Base-by-base conservation (phyloP, 2,113 vertebrate genomes). In the Onychostruthus taczanowskii region DNA sequence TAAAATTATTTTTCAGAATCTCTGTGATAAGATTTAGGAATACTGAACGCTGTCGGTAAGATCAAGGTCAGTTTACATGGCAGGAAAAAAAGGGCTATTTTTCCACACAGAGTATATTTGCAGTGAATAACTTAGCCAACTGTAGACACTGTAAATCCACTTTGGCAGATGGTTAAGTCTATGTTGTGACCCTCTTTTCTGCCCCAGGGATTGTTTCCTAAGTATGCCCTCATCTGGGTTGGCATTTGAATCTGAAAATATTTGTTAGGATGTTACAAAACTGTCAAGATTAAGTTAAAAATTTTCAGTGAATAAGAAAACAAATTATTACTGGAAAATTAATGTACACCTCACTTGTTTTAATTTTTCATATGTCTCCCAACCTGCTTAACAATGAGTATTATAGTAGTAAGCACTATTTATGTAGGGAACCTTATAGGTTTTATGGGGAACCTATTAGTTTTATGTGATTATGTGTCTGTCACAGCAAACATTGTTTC, bases 111-210 rank as follows among this genome's bases (percentile, higher is more conserved):
- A 70, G 81, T 83, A 6, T 92, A 76, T 94, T 93, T 95, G 86
- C 85, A 92, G 79, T 89, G 88, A 92, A 87, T 89, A 96, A 93
- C 61, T 94, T 93, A 87, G 41, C 64, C 74, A 49, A 75, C 80
- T 72, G 89, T 52, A 88, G 76, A 72, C n/a, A 69, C 46, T 79
- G 41, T 91, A 95, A 93, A 96, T 90, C 89, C 68, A 79, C 47
- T 91, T 91, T 91, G 84, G 87, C 90, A 91, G 87, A 93, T 97
- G 85, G 76, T 85, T 77, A 78, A 89, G 63, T 88, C 77, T 86
- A 4, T 89, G 69, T 64, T 87, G 13, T 89, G 92, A 93, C 88
- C 66, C 86, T 59, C 24, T 89, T 81, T 92, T 90, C 58, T 49
- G 85, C 90, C 62, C 83, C 49, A 72, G 79, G 85, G 88, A 72